Evolutionary conservation across 1,140 invertebrate genomes (phyloP).

Genomic region (Micrasema minimum): DNA sequence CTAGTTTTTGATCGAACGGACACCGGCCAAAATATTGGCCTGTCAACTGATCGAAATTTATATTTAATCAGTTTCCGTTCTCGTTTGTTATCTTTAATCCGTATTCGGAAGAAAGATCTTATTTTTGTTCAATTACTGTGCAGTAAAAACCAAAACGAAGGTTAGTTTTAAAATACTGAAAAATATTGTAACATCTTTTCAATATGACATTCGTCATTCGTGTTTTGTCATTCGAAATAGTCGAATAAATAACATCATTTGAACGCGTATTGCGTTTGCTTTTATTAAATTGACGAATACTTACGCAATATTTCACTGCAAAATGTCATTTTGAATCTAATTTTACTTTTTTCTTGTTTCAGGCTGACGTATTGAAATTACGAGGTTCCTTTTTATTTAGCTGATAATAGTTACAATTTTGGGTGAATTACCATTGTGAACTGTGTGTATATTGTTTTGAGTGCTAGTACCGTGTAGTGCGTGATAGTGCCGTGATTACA

Average conservation of each 20-base stretch:
- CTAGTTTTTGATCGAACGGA: conserved; percentile 66
- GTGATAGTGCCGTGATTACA: conserved; percentile 18
- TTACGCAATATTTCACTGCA: neutral
- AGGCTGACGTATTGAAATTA: neutral
- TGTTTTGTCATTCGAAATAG: conserved; percentile 20
- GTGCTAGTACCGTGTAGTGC: neutral
- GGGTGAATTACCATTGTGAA: no score
- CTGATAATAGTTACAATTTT: no score
- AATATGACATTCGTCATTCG: neutral
- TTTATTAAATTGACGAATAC: no score
- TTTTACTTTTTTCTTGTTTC: neutral
- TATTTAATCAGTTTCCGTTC: conserved; percentile 62
- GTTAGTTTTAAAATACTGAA: conserved; percentile 55
- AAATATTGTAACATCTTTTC: conserved; percentile 22
- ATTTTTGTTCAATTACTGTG: conserved; percentile 68
- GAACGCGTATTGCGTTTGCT: neutral
- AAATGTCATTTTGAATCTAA: neutral
- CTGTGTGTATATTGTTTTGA: no score
- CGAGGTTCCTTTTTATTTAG: neutral
- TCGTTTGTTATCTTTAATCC: conserved; percentile 55
- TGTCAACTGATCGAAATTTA: conserved; percentile 61
- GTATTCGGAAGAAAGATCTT: conserved; percentile 62
- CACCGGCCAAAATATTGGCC: conserved; percentile 69
- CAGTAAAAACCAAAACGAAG: conserved; percentile 67
- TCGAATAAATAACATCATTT: conserved; percentile 18